Evolutionary conservation across 2,113 vertebrate genomes (phyloP).

Genomic region (Empidonax alnorum): DNA sequence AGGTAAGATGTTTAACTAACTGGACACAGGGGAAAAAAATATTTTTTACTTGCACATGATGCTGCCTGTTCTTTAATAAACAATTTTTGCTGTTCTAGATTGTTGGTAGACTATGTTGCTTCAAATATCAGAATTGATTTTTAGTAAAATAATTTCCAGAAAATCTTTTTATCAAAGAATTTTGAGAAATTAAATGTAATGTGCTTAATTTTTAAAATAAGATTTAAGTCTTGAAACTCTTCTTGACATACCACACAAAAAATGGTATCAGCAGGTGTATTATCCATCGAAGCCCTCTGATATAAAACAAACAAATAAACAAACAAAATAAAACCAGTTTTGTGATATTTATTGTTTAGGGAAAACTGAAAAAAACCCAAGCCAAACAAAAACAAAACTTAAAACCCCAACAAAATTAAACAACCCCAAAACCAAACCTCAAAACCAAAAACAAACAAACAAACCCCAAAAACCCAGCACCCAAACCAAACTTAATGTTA

Average conservation of each 20-base stretch:
- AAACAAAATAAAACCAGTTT: fast-evolving
- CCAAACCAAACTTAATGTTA: too few species aligned
- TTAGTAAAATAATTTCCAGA: not conserved
- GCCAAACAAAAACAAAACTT: too few species aligned
- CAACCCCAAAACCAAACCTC: not conserved
- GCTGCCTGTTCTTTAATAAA: not conserved
- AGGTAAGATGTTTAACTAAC: not conserved
- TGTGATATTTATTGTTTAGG: not conserved
- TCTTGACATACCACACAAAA: not conserved
- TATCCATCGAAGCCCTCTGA: not conserved
- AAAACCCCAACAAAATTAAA: too few species aligned
- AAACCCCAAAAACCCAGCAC: too few species aligned
- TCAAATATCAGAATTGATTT: not conserved
- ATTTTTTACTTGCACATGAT: not conserved
- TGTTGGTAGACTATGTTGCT: not conserved
- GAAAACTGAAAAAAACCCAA: not conserved
- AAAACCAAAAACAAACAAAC: too few species aligned
- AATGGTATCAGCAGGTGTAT: not conserved
- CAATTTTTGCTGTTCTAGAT: not conserved
- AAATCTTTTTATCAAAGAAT: not conserved
- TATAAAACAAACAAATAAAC: not conserved
- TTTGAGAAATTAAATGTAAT: not conserved
- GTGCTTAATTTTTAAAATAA: not conserved
- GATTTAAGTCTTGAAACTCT: not conserved
- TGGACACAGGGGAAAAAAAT: not conserved